Evolutionary conservation across 35 echinoderm and acorn worm species (phyloP).

Genomic region (Diadema setosum): DNA sequence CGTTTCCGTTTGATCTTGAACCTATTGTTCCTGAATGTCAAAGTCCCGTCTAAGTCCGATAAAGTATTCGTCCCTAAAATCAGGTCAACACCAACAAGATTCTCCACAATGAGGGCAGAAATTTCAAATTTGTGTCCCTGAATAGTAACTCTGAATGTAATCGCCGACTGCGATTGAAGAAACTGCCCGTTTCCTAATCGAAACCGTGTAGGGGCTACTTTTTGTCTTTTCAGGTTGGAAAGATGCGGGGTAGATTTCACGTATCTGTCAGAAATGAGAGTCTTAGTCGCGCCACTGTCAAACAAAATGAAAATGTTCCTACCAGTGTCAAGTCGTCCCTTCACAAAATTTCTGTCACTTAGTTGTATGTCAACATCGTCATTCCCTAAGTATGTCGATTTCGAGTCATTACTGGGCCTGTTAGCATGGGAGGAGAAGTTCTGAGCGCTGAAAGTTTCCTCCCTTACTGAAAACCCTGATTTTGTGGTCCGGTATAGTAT

Average conservation of each 20-base stretch:
- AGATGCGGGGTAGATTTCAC: neutral
- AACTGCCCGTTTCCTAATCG: neutral
- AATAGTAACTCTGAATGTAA: neutral
- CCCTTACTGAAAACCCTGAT: too few relatives aligned
- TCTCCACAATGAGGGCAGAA: too few relatives aligned
- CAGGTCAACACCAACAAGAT: too few relatives aligned
- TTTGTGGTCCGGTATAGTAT: too few relatives aligned
- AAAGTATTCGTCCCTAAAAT: too few relatives aligned
- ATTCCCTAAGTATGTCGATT: neutral
- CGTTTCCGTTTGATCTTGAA: neutral
- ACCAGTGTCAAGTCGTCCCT: neutral
- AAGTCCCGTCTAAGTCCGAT: too few relatives aligned
- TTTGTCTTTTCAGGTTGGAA: neutral
- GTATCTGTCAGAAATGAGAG: too few relatives aligned
- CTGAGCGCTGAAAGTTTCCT: too few relatives aligned
- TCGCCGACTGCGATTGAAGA: neutral
- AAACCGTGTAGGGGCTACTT: neutral
- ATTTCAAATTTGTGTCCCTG: constrained; percentile 4
- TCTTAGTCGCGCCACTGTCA: neutral
- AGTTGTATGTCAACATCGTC: neutral
- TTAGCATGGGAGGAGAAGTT: too few relatives aligned
- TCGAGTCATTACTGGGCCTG: too few relatives aligned
- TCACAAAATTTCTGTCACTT: neutral
- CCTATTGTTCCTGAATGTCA: too few relatives aligned
- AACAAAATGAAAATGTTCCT: neutral